Percentiles rank a stretch among this genome's conserved stretches.
These are phyloP conservation scores for Epizoanthus ramosus DNA, from an alignment of 92 coral and sea anemone genomes.

Conservation along the genomic window DNA sequence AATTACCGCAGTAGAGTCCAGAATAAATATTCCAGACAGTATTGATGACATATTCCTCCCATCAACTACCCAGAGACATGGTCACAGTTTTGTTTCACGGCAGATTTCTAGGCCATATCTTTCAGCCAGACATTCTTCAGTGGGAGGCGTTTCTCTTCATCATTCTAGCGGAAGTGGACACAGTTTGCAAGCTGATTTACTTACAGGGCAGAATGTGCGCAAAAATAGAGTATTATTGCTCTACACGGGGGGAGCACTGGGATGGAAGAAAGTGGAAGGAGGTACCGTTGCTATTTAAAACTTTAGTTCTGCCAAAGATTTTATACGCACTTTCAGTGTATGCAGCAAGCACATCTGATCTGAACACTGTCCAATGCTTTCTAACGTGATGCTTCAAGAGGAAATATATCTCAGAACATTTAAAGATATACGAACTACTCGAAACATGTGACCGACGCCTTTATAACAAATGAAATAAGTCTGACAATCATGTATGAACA, in stretches of 20 bases:
- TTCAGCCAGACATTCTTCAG: not conserved
- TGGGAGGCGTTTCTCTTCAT: not conserved
- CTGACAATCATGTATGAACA: too few species aligned
- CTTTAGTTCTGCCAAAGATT: too few species aligned
- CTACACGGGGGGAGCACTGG: constrained; percentile 89
- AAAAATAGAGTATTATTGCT: constrained; percentile 62
- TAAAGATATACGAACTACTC: too few species aligned
- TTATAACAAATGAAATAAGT: too few species aligned
- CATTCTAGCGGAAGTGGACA: constrained; percentile 25
- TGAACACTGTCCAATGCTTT: too few species aligned
- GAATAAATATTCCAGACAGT: not conserved
- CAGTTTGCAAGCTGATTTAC: constrained; percentile 46
- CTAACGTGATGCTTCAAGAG: too few species aligned
- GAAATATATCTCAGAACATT: too few species aligned
- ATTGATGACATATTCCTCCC: not conserved
- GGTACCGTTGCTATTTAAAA: too few species aligned
- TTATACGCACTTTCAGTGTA: too few species aligned
- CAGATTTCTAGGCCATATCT: constrained; percentile 33
- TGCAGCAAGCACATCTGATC: too few species aligned
- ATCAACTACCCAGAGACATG: constrained; percentile 6
- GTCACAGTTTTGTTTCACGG: not conserved
- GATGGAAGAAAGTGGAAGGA: constrained; percentile 78
- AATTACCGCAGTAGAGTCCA: not conserved
- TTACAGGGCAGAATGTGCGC: constrained; percentile 64
- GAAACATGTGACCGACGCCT: too few species aligned